These are phyloP conservation scores for Catostylus mosaicus DNA, from an alignment of 30 jellyfish, hydroid and myxozoan genomes.

Conservation along the genomic window DNA sequence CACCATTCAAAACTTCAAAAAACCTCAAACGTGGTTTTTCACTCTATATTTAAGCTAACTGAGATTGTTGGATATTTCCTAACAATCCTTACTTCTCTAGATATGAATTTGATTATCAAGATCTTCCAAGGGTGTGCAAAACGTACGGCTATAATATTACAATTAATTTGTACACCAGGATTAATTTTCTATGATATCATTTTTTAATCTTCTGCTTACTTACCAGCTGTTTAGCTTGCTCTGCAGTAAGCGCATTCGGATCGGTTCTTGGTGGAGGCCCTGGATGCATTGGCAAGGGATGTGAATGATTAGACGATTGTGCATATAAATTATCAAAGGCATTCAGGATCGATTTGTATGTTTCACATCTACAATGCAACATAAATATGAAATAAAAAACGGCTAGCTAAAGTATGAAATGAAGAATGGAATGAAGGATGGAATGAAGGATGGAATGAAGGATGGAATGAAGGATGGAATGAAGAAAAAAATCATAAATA, in stretches of 20 bases:
- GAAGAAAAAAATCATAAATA: too few species aligned
- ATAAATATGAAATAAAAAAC: neutral
- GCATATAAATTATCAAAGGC: conserved; percentile 64
- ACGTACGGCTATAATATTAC: too few species aligned
- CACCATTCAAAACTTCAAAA: too few species aligned
- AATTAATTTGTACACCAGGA: too few species aligned
- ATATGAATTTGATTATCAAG: too few species aligned
- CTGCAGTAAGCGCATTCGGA: conserved; percentile 62
- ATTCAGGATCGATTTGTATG: conserved; percentile 67
- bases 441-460: neutral
- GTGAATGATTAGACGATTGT: conserved; percentile 60
- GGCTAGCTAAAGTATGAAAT: neutral
- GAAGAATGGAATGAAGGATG: neutral
- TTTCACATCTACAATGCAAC: conserved; percentile 62
- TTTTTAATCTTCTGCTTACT: too few species aligned
- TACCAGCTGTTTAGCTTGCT: conserved; percentile 78
- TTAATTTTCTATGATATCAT: too few species aligned
- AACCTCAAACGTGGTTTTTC: too few species aligned
- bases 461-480: neutral
- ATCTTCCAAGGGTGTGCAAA: too few species aligned
- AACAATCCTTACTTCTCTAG: too few species aligned
- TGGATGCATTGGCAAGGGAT: conserved; percentile 72
- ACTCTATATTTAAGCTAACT: too few species aligned
- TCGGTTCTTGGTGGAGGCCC: conserved; percentile 91
- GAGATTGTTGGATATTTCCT: too few species aligned